Conservation (phyloP, 1,140 invertebrate species). For the Trinorchestia longiramus region DNA sequence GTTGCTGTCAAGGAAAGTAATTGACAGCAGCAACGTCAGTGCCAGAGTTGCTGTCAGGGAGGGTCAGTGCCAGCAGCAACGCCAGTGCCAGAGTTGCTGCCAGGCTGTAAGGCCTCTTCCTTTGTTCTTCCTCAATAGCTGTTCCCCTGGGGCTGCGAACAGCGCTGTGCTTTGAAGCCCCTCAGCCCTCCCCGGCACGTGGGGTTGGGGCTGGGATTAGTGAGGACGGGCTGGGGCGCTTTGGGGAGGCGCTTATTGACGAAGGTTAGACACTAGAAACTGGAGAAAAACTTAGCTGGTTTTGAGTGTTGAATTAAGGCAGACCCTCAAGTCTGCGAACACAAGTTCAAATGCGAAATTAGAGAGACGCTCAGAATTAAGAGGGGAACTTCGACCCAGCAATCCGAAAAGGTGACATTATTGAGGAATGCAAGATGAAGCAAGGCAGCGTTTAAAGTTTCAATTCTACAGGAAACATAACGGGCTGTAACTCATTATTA, state of each 20-base stretch:
- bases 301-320: not conserved
- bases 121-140: slow-evolving; percentile 35
- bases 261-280: not conserved
- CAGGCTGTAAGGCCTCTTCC: not conserved
- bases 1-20: not conserved
- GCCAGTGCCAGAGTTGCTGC: not conserved
- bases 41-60: not conserved
- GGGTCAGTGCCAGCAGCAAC: not conserved
- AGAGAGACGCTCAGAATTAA: not conserved
- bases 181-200: not conserved
- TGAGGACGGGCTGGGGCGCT: not conserved
- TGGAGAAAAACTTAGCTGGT: not conserved
- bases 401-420: too few species aligned
- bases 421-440: not conserved
- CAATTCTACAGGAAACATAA: not conserved
- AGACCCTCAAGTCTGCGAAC: not conserved
- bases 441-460: not conserved
- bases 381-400: not conserved
- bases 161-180: slow-evolving; percentile 16
- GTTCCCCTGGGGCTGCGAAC: slow-evolving; percentile 12
- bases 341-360: not conserved
- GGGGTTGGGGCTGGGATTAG: slow-evolving; percentile 6
- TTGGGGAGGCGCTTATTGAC: not conserved
- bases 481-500: not conserved
- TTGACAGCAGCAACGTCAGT: not conserved